A percentile compares a stretch with the other conserved stretches of the same genome.
phyloP scores from a whole-genome alignment of 2,888 invertebrate genomes.

The Anaspis maculata region DNA sequence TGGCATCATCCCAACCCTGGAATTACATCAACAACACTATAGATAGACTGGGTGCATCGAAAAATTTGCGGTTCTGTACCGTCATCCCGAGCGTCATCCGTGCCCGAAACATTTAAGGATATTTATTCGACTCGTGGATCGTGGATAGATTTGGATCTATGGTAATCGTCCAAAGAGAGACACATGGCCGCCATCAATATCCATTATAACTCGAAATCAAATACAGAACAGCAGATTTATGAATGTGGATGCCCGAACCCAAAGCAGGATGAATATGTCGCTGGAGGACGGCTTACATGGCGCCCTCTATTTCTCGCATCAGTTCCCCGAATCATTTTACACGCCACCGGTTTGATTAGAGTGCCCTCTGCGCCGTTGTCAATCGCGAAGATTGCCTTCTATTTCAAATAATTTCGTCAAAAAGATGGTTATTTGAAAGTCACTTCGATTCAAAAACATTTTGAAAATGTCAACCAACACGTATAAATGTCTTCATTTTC shows the following conservation, averaged over 20 bases:
- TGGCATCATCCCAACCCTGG: no score
- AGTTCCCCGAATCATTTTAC: constrained; percentile 21
- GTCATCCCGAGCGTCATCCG: no score
- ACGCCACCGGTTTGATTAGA: constrained; percentile 20
- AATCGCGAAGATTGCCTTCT: no score
- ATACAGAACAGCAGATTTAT: constrained; percentile 24
- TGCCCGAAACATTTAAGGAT: constrained; percentile 5
- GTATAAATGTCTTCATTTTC: no score
- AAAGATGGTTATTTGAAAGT: no score
- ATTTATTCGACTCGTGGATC: constrained; percentile 3
- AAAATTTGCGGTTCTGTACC: no score
- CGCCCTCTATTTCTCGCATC: constrained; percentile 25
- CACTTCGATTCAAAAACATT: no score
- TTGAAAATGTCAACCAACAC: no score
- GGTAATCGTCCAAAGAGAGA: constrained; percentile 15
- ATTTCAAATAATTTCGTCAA: no score
- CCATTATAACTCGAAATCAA: constrained; percentile 27
- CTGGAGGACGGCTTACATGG: constrained; percentile 17
- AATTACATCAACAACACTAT: no score
- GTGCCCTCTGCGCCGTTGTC: no score
- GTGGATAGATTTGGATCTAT: constrained; percentile 13
- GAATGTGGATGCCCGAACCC: constrained; percentile 6
- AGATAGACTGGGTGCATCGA: no score
- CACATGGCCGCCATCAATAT: constrained; percentile 21
- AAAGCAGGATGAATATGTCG: constrained; percentile 29